Base-by-base conservation (phyloP, 2,113 vertebrate species). In the Pheucticus melanocephalus region DNA sequence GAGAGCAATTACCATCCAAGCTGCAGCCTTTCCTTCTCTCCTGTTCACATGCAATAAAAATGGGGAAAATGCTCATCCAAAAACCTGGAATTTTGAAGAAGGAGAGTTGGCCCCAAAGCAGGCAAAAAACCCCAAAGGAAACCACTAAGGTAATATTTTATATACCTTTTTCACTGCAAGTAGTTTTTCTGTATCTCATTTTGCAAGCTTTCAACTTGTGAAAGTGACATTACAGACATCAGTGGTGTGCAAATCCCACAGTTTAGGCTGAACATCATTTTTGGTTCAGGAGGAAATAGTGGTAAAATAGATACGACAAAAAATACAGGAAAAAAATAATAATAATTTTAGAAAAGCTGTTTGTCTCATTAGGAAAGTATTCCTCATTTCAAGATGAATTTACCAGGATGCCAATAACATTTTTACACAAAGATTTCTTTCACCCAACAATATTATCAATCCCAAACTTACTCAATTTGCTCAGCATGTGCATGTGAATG, bases 401-500 rank as follows among this genome's bases (percentile, higher is more conserved):
- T 85, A 47, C 8, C 8, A 61, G 51, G 7, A 10, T 39, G 28
- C 4, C 15, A 47, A 9, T 47, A 69, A 56, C 15, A 28, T 9
- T 75, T 72, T 86, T 68, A 22, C 21, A 63, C 7, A 19, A 86
- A 61, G 24, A 66, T 20, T 28, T 22, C 5, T 88, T 77, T 57
- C 21, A 82, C 22, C 16, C 14, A 79, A 2, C 27, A 73, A 33
- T 64, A 27, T 25, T 50, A 42, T 50, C 27, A 4, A 20, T 81
- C 35, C 31, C 47, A 76, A 35, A 72, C 70, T 45, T 10, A 79
- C 54, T 31, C 50, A 10, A 23, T 71, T 82, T 71, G 51, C 40
- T 65, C 50, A 70, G 57, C 12, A 5, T 18, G 35, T n/a, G 21
- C 25, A 10, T 7, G 6, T 16, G 30, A 82, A 70, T 0, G 0